phyloP scores from a whole-genome alignment of 2,113 vertebrate species.

The Carassius gibelio region DNA sequence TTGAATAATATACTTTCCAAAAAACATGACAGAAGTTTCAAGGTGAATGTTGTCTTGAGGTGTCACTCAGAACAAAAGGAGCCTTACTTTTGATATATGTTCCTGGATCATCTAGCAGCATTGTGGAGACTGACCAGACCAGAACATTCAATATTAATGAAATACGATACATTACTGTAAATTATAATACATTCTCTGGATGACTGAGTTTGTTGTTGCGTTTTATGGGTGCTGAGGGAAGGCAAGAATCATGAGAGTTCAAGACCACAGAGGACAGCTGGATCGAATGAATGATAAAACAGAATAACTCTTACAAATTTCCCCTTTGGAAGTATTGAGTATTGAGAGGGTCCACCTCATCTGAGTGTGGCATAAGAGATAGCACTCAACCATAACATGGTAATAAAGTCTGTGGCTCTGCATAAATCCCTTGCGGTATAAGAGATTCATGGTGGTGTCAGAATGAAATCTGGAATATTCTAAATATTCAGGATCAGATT shows the following conservation, averaged over 20 bases:
- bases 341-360: constrained; percentile 5
- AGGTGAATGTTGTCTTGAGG: not conserved
- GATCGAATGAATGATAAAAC: not conserved
- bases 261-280: not conserved
- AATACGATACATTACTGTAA: not conserved
- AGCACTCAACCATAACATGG: not conserved
- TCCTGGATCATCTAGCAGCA: not conserved
- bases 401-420: constrained; percentile 27
- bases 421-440: not conserved
- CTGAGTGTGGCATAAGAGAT: constrained; percentile 3
- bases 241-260: not conserved
- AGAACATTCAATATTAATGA: constrained; percentile 30
- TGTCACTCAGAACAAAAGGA: constrained; percentile 2
- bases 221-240: not conserved
- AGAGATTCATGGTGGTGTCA: not conserved
- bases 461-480: not conserved
- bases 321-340: not conserved
- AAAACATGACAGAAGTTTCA: not conserved
- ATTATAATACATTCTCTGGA: not conserved
- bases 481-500: not conserved
- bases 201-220: not conserved
- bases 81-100: not conserved
- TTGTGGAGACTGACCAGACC: constrained; percentile 22
- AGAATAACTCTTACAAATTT: not conserved
- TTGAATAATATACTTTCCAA: not conserved